Evolutionary conservation across 2,888 invertebrate species (phyloP).

Genomic region (Ernsta delagoae): DNA sequence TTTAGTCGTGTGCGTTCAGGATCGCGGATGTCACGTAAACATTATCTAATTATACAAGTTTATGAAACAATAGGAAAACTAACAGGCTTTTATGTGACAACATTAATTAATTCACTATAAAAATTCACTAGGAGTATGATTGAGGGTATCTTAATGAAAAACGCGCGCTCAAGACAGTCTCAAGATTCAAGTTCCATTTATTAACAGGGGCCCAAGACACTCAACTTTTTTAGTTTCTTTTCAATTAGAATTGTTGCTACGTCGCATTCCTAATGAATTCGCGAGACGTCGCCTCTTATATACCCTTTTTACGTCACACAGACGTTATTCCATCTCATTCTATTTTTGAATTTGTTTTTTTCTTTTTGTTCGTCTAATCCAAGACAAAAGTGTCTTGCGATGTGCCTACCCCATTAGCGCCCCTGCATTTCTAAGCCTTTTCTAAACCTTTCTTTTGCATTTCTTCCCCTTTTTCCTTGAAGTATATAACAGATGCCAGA

Average conservation of each 20-base stretch:
- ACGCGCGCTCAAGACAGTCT: too few species aligned
- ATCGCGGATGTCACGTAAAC: not conserved
- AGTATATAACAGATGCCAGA: constrained; percentile 36
- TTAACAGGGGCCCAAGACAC: too few species aligned
- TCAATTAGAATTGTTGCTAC: not conserved
- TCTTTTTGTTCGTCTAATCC: constrained; percentile 33
- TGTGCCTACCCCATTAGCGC: constrained; percentile 33
- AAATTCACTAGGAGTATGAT: too few species aligned
- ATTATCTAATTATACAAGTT: too few species aligned
- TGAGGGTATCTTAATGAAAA: too few species aligned
- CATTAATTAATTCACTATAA: too few species aligned
- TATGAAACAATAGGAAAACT: not conserved
- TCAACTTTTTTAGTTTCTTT: not conserved
- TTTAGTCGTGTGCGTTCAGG: constrained; percentile 10
- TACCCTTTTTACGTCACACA: not conserved
- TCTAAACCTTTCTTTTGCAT: constrained; percentile 35
- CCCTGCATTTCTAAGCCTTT: constrained; percentile 36
- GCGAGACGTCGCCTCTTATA: constrained; percentile 2
- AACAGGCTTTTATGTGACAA: not conserved
- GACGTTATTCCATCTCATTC: constrained; percentile 14
- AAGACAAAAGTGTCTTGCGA: constrained; percentile 33
- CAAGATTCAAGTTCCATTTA: too few species aligned
- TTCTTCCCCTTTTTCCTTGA: constrained; percentile 38
- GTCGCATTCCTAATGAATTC: constrained; percentile 5
- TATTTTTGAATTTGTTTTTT: constrained; percentile 17